Base-by-base conservation (phyloP, 2,888 invertebrate genomes). In the Melieria picta region DNA sequence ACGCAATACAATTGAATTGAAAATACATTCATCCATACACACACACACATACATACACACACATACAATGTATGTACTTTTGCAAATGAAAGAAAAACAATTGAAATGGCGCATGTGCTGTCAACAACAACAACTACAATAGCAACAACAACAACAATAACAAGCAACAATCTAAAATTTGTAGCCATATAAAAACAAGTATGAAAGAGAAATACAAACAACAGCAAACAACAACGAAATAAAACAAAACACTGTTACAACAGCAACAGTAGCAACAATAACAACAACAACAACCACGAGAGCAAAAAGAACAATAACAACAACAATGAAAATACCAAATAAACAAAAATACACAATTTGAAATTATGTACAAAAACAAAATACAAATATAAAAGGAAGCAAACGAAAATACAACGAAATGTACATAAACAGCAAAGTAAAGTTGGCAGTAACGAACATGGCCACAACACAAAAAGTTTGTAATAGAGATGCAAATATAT, bases 31-130 rank as follows among this genome's bases (percentile, higher is more conserved):
- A 30, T 30, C 1, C 30, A 30, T 30, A 30, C 2, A 30, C 30
- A 30, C 30, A 30, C 30, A 30, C 30, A 30, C 30, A 30, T 3
- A 64, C 43, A 72, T 68, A n/a, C 42, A 48, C 1, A 50, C 3
- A 50, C 2, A 10, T 10, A 10, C 11, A 50, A 16, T 16, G 16
- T 16, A 16, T 16, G 30, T 64, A 46, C 50, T 60, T 60, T 68
- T 50, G 50, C 61, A 68, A 60, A 68, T 52, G 57, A 64, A 72
- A 56, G 48, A 52, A 64, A 64, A 72, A 68, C 68, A 68, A 72
- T 56, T 42, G 48, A 56, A 63, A 71, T 63, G 50, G 69, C 75
- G 72, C 68, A 73, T 72, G 72, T 74, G 72, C 69, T 74, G 68
- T 60, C 60, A 71, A 62, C 61, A 74, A 66, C 55, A 72, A 70